phyloP scores from a whole-genome alignment of 1,140 invertebrate genomes.

The Halesus radiatus region DNA sequence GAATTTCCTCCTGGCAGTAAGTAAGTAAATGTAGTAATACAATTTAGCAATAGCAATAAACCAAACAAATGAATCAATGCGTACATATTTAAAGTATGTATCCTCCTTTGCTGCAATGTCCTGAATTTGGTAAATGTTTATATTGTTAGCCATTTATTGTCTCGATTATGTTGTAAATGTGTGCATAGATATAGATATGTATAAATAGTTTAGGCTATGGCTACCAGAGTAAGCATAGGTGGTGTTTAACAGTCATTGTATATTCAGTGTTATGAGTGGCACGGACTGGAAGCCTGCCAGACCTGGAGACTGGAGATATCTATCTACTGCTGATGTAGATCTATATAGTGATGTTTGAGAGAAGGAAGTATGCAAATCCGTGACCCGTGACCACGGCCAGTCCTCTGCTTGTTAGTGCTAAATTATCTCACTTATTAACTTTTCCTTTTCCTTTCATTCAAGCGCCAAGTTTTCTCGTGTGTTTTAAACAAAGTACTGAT shows the following conservation, averaged over 20 bases:
- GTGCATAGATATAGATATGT: conserved; percentile 28
- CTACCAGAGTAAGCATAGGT: neutral
- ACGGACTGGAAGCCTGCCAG: neutral
- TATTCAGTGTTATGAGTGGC: conserved; percentile 25
- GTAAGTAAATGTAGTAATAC: neutral
- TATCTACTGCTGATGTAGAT: neutral
- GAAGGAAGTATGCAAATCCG: too few relatives aligned
- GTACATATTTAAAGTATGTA: neutral
- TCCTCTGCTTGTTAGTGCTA: conserved; percentile 5
- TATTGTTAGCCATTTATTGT: conserved; percentile 7
- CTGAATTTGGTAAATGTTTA: neutral
- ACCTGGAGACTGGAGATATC: neutral
- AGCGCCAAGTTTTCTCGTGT: neutral
- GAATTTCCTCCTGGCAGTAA: too few relatives aligned
- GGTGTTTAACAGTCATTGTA: conserved; percentile 7
- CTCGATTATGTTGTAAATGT: conserved; percentile 19
- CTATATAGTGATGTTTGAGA: neutral
- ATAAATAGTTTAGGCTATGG: conserved; percentile 4
- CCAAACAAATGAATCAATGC: neutral
- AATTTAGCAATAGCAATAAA: neutral
- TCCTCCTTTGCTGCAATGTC: neutral
- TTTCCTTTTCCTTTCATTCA: neutral
- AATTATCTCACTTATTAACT: neutral
- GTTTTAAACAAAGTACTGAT: conserved; percentile 34
- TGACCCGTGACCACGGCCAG: neutral